These are phyloP conservation scores for Columba livia DNA, from an alignment of 2,113 vertebrate genomes.

Conservation along the genomic window DNA sequence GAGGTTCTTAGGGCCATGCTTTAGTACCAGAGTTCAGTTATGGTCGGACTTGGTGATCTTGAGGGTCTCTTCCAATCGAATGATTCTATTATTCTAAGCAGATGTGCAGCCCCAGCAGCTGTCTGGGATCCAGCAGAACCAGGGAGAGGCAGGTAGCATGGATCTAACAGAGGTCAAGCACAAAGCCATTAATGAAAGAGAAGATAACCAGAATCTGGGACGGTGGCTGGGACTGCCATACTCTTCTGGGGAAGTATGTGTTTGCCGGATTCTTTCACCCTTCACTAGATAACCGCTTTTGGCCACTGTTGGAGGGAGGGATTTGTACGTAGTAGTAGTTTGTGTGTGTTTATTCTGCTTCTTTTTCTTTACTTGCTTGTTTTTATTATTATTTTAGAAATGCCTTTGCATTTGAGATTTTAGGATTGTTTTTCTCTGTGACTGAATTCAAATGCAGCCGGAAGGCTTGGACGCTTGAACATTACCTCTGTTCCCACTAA, in stretches of 20 bases:
- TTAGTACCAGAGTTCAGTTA: too few relatives aligned
- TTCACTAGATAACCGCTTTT: not conserved
- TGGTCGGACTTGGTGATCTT: too few relatives aligned
- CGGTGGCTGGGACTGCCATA: not conserved
- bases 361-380: not conserved
- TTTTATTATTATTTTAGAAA: not conserved
- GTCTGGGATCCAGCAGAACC: not conserved
- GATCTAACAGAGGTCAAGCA: not conserved
- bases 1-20: too few relatives aligned
- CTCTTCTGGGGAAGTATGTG: not conserved
- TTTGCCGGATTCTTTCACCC: not conserved
- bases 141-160: not conserved
- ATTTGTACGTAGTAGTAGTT: not conserved
- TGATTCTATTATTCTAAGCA: not conserved
- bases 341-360: not conserved
- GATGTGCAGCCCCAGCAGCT: not conserved
- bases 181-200: not conserved
- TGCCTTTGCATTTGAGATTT: not conserved
- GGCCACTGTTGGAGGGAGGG: not conserved
- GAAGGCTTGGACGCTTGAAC: not conserved
- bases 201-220: not conserved
- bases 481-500: not conserved
- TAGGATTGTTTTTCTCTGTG: not conserved
- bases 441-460: not conserved
- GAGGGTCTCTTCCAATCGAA: too few relatives aligned